Percentiles rank a stretch among this genome's conserved stretches.
These are phyloP conservation scores for Adineta ricciae DNA, from an alignment of 2,888 invertebrate genomes.

Conservation along the genomic window DNA sequence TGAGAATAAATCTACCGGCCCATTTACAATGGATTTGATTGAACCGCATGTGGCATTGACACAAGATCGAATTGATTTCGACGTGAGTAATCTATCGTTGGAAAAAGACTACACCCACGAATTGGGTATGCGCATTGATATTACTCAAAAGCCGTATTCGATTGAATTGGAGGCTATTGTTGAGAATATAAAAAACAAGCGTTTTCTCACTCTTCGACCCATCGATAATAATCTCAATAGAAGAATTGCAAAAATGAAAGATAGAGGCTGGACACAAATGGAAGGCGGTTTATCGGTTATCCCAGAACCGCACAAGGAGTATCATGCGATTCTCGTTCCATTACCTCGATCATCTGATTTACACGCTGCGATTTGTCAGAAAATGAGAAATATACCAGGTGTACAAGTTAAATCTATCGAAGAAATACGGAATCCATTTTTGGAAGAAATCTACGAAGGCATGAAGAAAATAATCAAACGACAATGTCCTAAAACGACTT, in stretches of 20 bases:
- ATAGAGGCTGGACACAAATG: background rate
- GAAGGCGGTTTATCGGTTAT: background rate
- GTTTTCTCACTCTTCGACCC: background rate
- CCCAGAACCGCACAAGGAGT: background rate
- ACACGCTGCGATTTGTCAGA: background rate
- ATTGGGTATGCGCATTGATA: background rate
- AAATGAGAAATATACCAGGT: background rate
- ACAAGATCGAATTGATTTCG: constrained; percentile 4
- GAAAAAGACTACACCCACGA: background rate
- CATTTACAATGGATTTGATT: constrained; percentile 2
- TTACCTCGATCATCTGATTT: background rate
- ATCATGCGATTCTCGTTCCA: background rate
- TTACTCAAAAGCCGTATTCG: background rate
- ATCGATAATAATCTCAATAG: background rate
- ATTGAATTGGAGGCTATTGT: background rate
- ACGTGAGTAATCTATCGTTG: background rate
- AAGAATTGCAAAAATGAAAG: background rate
- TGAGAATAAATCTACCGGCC: background rate
- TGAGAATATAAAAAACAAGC: background rate
- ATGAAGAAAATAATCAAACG: background rate
- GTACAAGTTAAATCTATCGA: background rate
- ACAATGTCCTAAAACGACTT: background rate
- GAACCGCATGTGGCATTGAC: background rate
- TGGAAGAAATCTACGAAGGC: background rate
- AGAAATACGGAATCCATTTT: background rate